These are phyloP conservation scores for Drosophila truncata DNA, from an alignment of 1,140 invertebrate genomes.

Conservation along the genomic window DNA sequence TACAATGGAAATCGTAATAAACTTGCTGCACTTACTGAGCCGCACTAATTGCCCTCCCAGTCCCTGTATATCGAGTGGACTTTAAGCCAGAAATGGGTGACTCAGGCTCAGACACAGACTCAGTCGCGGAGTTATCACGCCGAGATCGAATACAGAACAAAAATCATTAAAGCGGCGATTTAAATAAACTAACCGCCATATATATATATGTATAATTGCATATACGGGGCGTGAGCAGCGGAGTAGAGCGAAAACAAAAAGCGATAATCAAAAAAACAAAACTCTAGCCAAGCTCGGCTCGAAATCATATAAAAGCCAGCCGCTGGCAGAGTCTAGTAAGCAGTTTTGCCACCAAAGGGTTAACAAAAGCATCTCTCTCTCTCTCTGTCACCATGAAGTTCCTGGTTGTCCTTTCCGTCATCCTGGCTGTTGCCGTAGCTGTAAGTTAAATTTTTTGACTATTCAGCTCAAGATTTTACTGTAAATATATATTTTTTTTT, in stretches of 20 bases:
- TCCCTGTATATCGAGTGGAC: conserved; percentile 26
- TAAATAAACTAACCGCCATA: conserved; percentile 57
- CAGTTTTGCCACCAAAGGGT: conserved; percentile 53
- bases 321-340: conserved; percentile 25
- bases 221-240: conserved; percentile 51
- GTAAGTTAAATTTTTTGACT: conserved; percentile 36
- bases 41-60: conserved; percentile 17
- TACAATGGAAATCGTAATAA: conserved; percentile 30
- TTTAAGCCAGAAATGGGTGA: conserved; percentile 38
- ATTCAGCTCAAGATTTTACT: no score
- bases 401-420: conserved; percentile 57
- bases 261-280: conserved; percentile 53
- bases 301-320: conserved; percentile 72
- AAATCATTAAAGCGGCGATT: conserved; percentile 54
- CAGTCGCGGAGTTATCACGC: conserved; percentile 23
- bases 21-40: conserved; percentile 17
- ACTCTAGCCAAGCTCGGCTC: conserved; percentile 19
- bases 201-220: conserved; percentile 30
- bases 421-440: conserved; percentile 42
- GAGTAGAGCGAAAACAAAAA: conserved; percentile 54
- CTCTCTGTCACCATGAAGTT: conserved; percentile 56
- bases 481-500: not conserved
- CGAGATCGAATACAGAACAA: conserved; percentile 2
- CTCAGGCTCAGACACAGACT: conserved; percentile 3
- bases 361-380: conserved; percentile 33